phyloP scores from a whole-genome alignment of 2,888 invertebrate genomes.

The Heteropelma amictum region DNA sequence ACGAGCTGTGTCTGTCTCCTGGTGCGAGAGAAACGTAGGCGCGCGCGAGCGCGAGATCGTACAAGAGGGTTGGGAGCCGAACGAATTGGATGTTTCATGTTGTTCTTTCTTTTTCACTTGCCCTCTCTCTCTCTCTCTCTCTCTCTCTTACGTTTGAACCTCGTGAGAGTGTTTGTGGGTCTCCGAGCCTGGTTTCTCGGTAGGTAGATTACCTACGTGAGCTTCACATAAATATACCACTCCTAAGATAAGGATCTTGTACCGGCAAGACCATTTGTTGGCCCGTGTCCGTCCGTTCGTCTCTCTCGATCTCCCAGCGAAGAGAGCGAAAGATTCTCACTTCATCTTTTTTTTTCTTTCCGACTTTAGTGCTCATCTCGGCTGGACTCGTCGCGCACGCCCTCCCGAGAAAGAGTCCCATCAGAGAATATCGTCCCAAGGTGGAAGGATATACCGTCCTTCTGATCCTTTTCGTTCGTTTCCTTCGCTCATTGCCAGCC shows the following conservation, averaged over 20 bases:
- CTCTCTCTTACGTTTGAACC: slow-evolving; percentile 17
- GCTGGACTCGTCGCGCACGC: slow-evolving; percentile 44
- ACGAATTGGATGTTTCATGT: slow-evolving; percentile 53
- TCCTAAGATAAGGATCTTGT: slow-evolving; percentile 73
- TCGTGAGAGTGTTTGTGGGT: slow-evolving; percentile 27
- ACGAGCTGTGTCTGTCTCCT: slow-evolving; percentile 50
- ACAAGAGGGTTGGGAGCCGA: slow-evolving; percentile 26
- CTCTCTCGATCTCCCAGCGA: slow-evolving; percentile 24
- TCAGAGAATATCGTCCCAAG: slow-evolving; percentile 22
- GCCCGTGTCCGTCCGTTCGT: slow-evolving; percentile 69
- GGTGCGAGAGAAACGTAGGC: slow-evolving; percentile 54
- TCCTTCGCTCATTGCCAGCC: slow-evolving; percentile 9
- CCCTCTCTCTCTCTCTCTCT: slow-evolving; percentile 23
- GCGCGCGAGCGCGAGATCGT: slow-evolving; percentile 44
- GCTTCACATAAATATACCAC: slow-evolving; percentile 74
- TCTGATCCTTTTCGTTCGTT: slow-evolving; percentile 1
- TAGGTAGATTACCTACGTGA: slow-evolving; percentile 71
- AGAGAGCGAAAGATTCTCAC: slow-evolving; percentile 15
- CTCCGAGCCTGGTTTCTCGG: slow-evolving; percentile 56
- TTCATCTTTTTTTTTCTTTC: slow-evolving; percentile 1
- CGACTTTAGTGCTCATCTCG: not conserved
- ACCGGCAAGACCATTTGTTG: slow-evolving; percentile 74
- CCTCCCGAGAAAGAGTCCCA: slow-evolving; percentile 34
- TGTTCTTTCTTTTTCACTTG: slow-evolving; percentile 22
- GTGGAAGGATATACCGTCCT: not conserved